These are phyloP conservation scores for Rhegmatorhina hoffmannsi DNA, from an alignment of 2,113 vertebrate species.

Conservation along the genomic window DNA sequence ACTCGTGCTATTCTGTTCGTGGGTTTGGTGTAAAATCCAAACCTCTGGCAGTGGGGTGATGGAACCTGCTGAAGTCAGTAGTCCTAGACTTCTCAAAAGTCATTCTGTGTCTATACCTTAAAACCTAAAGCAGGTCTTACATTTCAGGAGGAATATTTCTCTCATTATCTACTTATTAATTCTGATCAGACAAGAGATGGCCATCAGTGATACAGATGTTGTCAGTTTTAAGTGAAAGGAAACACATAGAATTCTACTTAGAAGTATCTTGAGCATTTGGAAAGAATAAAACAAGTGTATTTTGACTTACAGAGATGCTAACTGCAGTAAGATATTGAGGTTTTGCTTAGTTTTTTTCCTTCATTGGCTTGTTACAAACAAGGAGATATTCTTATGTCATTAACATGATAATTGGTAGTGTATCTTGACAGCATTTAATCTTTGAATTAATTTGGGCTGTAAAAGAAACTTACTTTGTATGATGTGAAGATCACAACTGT, in stretches of 20 bases:
- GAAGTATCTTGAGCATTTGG: neutral
- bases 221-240: neutral
- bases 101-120: neutral
- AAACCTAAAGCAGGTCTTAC: neutral
- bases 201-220: fast-evolving
- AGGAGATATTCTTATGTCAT: neutral
- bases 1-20: neutral
- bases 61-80: neutral
- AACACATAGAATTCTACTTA: neutral
- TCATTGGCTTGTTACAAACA: neutral
- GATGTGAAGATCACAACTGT: neutral
- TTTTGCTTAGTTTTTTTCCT: neutral
- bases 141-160: neutral
- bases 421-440: neutral
- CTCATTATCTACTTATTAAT: neutral
- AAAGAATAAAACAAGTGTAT: neutral
- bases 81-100: neutral
- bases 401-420: neutral
- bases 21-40: neutral
- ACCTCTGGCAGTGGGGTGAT: neutral
- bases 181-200: neutral
- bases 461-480: neutral
- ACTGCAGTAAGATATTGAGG: neutral
- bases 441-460: neutral
- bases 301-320: neutral